Evolutionary conservation across 2,888 invertebrate species (phyloP).

Genomic region (Campoletis raptor): DNA sequence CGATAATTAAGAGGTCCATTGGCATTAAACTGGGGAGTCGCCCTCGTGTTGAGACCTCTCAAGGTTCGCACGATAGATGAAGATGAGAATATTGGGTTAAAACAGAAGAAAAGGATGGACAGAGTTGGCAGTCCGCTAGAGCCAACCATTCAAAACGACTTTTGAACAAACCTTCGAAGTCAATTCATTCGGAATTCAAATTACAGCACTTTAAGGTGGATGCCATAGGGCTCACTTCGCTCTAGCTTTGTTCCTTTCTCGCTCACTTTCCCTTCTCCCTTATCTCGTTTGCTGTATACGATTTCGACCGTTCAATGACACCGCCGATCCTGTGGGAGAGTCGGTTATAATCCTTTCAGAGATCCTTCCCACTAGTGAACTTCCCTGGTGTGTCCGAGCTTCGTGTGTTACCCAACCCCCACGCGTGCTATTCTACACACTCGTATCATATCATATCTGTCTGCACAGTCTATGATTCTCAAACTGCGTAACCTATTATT

Average conservation of each 20-base stretch:
- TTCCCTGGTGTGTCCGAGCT: constrained; percentile 50
- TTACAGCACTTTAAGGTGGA: constrained; percentile 73
- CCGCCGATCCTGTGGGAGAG: constrained; percentile 14
- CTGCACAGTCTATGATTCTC: constrained; percentile 7
- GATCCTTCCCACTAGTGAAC: constrained; percentile 41
- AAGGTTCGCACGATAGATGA: constrained; percentile 47
- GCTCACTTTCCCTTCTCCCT: constrained; percentile 7
- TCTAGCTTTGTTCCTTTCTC: constrained; percentile 37
- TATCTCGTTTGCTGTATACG: neutral
- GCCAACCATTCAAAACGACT: constrained; percentile 75
- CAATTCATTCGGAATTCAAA: constrained; percentile 82
- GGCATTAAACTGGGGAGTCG: constrained; percentile 52
- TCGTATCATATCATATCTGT: neutral
- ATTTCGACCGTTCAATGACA: constrained; percentile 25
- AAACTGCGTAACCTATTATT: constrained; percentile 22
- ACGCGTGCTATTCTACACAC: constrained; percentile 23
- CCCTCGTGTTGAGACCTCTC: constrained; percentile 36
- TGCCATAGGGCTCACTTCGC: constrained; percentile 54
- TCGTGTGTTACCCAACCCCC: constrained; percentile 23
- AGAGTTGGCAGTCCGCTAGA: constrained; percentile 43
- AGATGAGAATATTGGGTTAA: constrained; percentile 44
- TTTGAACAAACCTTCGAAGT: constrained; percentile 76
- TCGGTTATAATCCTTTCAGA: constrained; percentile 57
- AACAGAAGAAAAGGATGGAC: constrained; percentile 17
- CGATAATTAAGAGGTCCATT: constrained; percentile 70